Evolutionary conservation across 2,888 invertebrate genomes (phyloP), one percentile per base, ranked within the genome.

Genomic region (Lasioglossum zephyrum): DNA sequence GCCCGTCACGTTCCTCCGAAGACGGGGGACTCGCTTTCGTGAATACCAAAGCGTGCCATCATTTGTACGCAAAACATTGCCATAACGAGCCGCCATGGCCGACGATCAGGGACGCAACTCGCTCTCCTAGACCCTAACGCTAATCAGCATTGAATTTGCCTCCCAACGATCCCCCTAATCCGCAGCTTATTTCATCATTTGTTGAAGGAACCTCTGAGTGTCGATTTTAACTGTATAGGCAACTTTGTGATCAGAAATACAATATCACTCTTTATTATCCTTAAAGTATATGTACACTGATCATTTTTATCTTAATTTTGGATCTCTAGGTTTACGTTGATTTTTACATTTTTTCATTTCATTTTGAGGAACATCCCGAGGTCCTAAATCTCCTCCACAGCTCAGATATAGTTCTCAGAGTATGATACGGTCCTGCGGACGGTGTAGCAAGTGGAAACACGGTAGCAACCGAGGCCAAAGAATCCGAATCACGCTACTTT

Each of bases 61-160:
- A 60, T 75, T 72, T n/a, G 49, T 49, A 60, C 31, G 81, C 60
- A 39, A 81, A 75, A n/a, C 18, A 41, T 60, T 8, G 60, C 60
- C 18, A 63, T 63, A 75, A 78, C 53, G 41, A 2, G 26, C 26
- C 22, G 0, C 53, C 18, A 18, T 26, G 49, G 13, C 79, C 41
- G 39, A 18, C 13, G 41, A n/a, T 16, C 63, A 63, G 63, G 63
- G 31, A 6, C 63, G 63, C 63, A 63, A 2, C 63, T 26, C 26
- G 60, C 5, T 63, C 31, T 31, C 6, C 63, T 31, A 63, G 16
- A 6, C 16, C 63, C 31, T 63, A 63, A 31, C 31, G 16, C 16
- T 31, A 31, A 31, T 53, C 53, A n/a, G 3, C 53, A 9, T 53
- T 9, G 53, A 9, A 53, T 9, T 53, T n/a, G 22, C 22, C 22